Base-by-base conservation (phyloP, 2,113 vertebrate species). In the Xiphias gladius region DNA sequence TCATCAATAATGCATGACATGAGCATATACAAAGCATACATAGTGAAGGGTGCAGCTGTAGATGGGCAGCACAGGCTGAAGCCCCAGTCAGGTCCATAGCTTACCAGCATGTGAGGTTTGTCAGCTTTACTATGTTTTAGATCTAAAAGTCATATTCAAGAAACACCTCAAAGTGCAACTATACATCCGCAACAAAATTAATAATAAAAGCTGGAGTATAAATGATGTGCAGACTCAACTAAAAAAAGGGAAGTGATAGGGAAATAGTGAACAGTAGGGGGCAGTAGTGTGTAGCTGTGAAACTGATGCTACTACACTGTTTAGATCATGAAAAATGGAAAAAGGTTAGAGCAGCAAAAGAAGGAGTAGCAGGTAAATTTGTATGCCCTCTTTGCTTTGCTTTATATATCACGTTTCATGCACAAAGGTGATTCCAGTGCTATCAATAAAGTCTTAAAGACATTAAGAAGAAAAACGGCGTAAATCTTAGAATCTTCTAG, bases 1-100 rank as follows among this genome's bases (percentile, higher is more conserved):
- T 73, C 26, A 74, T 90, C 73, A 91, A 89, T 86, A 78, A 92
- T 90, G 55, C 52, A 91, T 69, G 32, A 69, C 48, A 78, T 37
- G 13, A 66, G 52, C 43, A 72, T 75, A 39, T 5, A 63, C 5
- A 71, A 70, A 55, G 30, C 35, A 57, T 54, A 26, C 4, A 71
- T 7, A 62, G 19, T 48, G 14, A 73, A 17, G 26, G 11, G 61
- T 48, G 24, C 10, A 73, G 71, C 57, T 66, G 11, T 30, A 26
- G 65, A 73, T 43, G 11, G 10, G 4, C 59, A 59, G 28, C 7
- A 1, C 12, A 48, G 30, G 6, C 22, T 61, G 19, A 43, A 55
- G 30, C 54, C 35, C 7, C 12, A 4, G 46, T 19, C 46, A 46
- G 43, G 16, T 17, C 1, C 16, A 50, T 20, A 50, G 46, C 17